Percentiles rank a stretch among this genome's conserved stretches.
phyloP scores from a whole-genome alignment of 2,113 vertebrate genomes.

The Saimiri boliviensis region DNA sequence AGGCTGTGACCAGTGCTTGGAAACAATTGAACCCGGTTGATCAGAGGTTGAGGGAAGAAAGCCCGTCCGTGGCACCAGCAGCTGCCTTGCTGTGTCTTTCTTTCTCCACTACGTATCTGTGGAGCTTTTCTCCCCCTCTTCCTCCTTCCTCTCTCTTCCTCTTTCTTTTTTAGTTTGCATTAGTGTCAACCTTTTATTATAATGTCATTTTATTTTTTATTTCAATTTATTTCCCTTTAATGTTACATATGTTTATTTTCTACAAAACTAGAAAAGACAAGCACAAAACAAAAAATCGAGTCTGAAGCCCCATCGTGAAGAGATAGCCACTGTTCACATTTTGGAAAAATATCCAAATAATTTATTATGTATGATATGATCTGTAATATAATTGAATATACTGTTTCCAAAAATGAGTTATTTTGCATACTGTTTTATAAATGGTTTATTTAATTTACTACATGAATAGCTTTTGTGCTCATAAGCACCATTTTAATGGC shows the following conservation, averaged over 20 bases:
- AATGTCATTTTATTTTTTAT: constrained; percentile 31
- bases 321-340: not conserved
- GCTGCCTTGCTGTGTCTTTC: not conserved
- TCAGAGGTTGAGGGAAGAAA: accelerated
- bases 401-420: not conserved
- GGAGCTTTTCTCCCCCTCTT: accelerated
- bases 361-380: not conserved
- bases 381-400: accelerated
- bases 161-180: not conserved
- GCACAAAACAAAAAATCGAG: not conserved
- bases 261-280: not conserved
- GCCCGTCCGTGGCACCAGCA: accelerated
- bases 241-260: not conserved
- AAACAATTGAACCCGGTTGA: accelerated
- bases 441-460: not conserved
- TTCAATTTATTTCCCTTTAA: not conserved
- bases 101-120: not conserved
- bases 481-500: too few species aligned
- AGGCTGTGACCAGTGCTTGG: accelerated
- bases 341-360: not conserved
- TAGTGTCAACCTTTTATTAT: constrained; percentile 22
- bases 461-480: not conserved
- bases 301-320: not conserved
- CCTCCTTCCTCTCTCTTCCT: accelerated
- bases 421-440: not conserved